Percentiles rank a stretch among this genome's conserved stretches.
phyloP scores from a whole-genome alignment of 2,797 vertebrate genomes.

The Meda fulgida region DNA sequence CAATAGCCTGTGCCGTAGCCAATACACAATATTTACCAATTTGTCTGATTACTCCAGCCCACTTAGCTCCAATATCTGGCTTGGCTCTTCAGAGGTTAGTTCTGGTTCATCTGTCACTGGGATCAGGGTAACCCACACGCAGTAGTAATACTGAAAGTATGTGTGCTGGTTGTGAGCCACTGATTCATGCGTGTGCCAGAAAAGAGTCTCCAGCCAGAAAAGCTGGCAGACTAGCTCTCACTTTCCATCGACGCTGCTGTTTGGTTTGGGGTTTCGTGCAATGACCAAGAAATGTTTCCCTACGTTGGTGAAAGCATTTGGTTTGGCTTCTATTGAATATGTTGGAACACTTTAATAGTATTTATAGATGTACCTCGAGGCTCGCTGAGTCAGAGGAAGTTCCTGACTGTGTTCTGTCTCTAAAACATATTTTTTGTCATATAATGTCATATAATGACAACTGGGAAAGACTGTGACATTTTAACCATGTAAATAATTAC shows the following conservation, averaged over 20 bases:
- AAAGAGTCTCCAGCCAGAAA: conserved; percentile 55
- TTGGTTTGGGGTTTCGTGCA: conserved; percentile 68
- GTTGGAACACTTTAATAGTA: not conserved
- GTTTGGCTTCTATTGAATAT: conserved; percentile 22
- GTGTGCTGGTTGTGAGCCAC: conserved; percentile 62
- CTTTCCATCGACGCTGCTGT: conserved; percentile 67
- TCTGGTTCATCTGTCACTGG: conserved; percentile 13
- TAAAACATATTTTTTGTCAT: no score
- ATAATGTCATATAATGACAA: no score
- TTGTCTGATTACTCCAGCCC: not conserved
- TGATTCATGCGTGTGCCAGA: conserved; percentile 62
- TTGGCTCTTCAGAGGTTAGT: not conserved
- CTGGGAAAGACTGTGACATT: not conserved
- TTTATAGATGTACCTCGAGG: not conserved
- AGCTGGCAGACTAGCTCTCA: conserved; percentile 25
- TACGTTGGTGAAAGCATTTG: conserved; percentile 8
- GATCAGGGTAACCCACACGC: conserved; percentile 52
- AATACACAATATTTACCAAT: conserved; percentile 13
- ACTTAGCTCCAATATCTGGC: not conserved
- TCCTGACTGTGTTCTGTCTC: not conserved
- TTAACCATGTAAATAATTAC: not conserved
- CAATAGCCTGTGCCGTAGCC: not conserved
- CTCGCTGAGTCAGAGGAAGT: not conserved
- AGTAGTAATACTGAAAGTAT: conserved; percentile 55
- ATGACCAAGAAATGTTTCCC: conserved; percentile 50